Conservation (phyloP, 2,113 vertebrate species). For the Daphoenositta chrysoptera region DNA sequence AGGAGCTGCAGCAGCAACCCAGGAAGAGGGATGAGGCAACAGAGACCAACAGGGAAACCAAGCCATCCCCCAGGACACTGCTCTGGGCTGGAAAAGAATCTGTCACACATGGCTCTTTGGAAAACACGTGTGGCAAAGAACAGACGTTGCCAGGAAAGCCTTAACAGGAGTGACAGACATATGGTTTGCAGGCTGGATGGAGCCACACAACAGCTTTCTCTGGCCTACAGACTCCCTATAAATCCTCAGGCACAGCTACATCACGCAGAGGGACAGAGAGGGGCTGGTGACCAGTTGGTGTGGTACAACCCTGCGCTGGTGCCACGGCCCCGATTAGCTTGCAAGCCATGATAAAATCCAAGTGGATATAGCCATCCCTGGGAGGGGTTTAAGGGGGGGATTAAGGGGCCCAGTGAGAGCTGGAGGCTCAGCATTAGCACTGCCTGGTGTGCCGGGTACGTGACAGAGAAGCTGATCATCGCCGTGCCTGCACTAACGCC, state of each 20-base stretch:
- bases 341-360: background rate
- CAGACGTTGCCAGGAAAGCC: background rate
- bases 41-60: background rate
- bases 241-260: background rate
- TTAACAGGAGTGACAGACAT: background rate
- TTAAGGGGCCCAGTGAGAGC: conserved; percentile 7
- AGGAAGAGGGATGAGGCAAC: background rate
- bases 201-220: background rate
- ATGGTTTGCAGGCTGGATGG: background rate
- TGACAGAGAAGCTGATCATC: background rate
- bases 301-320: rapidly evolving
- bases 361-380: background rate
- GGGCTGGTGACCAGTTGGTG: rapidly evolving
- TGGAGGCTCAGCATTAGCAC: background rate
- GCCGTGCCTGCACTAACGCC: rapidly evolving
- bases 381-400: background rate
- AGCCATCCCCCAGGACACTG: background rate
- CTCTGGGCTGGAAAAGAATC: background rate
- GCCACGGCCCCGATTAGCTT: background rate
- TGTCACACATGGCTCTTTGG: background rate
- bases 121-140: background rate
- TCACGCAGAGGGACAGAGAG: background rate
- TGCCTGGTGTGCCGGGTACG: background rate
- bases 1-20: background rate
- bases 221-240: background rate